Conservation (phyloP, 2,888 invertebrate genomes). For the Dynastes hyllus region DNA sequence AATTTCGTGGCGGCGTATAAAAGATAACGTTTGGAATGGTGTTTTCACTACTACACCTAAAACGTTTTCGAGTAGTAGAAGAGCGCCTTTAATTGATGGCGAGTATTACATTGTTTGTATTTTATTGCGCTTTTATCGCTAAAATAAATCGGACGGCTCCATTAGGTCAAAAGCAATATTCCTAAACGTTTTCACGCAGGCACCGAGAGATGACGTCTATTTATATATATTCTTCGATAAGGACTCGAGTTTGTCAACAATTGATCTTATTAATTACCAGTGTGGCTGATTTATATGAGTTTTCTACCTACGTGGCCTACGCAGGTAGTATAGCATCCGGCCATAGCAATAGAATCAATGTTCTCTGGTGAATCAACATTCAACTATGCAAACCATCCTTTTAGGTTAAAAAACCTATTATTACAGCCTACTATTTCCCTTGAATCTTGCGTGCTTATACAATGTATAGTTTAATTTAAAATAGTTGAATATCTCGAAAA, state of each 20-base stretch:
- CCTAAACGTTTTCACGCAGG: slow-evolving; percentile 33
- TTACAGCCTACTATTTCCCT: too few species aligned
- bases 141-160: slow-evolving; percentile 30
- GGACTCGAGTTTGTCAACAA: slow-evolving; percentile 54
- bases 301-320: slow-evolving; percentile 9
- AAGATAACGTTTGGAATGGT: slow-evolving; percentile 14
- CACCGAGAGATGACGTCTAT: slow-evolving; percentile 47
- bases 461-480: too few species aligned
- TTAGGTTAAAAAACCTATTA: too few species aligned
- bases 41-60: slow-evolving; percentile 6
- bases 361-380: too few species aligned
- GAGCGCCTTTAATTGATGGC: slow-evolving; percentile 28
- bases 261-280: slow-evolving; percentile 57
- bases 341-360: not conserved
- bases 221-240: slow-evolving; percentile 56
- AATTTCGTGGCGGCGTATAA: slow-evolving; percentile 18
- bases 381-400: too few species aligned
- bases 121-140: slow-evolving; percentile 46
- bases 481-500: too few species aligned
- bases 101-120: slow-evolving; percentile 40
- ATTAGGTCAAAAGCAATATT: slow-evolving; percentile 37
- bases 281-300: slow-evolving; percentile 49
- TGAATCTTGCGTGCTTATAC: too few species aligned
- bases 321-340: not conserved
- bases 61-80: not conserved